Conservation (phyloP, 2,797 vertebrate species). For the Alouatta caraya region DNA sequence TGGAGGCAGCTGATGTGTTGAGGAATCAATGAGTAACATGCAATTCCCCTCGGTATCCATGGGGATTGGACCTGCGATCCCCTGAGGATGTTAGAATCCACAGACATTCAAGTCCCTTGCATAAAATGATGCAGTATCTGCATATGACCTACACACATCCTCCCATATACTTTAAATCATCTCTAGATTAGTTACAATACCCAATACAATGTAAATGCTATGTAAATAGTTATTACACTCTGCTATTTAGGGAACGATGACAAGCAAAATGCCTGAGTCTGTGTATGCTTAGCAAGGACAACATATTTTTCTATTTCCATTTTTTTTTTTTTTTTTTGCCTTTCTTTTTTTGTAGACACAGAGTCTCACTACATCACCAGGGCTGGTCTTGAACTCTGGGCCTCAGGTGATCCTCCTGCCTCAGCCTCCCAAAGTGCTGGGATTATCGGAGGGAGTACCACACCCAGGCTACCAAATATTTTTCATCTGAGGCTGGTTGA, state of each 20-base stretch:
- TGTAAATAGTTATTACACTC: too few relatives aligned
- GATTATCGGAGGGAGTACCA: not conserved
- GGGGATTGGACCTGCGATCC: not conserved
- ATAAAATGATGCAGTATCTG: not conserved
- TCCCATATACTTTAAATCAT: not conserved
- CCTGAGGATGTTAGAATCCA: not conserved
- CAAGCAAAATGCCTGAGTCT: not conserved
- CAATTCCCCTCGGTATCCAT: not conserved
- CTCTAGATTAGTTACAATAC: not conserved
- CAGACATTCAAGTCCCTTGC: not conserved
- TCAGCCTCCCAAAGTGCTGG: not conserved
- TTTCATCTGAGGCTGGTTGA: not conserved
- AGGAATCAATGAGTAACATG: not conserved
- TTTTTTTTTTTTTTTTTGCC: not conserved
- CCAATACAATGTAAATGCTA: not conserved
- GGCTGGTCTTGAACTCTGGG: not conserved
- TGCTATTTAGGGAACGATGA: not conserved
- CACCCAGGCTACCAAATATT: not conserved
- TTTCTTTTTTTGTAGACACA: not conserved
- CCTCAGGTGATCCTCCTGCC: not conserved
- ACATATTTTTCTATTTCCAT: not conserved
- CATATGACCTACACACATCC: not conserved
- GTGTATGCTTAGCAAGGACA: too few relatives aligned
- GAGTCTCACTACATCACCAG: not conserved
- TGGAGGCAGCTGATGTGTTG: not conserved